Base-by-base conservation (phyloP, 2,797 vertebrate genomes). In the Sebastes nivosus region DNA sequence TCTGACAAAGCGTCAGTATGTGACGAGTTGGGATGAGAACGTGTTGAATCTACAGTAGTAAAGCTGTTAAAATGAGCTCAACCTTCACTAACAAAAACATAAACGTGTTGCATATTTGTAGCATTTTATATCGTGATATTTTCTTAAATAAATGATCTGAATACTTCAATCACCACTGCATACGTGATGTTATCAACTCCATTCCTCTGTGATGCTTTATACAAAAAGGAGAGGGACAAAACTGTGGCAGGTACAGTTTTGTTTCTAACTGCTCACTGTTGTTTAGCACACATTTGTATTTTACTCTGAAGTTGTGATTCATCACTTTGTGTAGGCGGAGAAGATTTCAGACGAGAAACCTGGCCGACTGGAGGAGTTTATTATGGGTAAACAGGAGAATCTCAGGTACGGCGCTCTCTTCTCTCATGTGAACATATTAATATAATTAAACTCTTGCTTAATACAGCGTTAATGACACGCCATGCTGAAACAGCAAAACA, bases 331-430 rank as follows among this genome's bases (percentile, higher is more conserved):
- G 82, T 75, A 67, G 81, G 75, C n/a, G 71, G 69, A 63, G 5
- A 61, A 59, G 16, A 58, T 55, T 74, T 79, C 52, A 52, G 29
- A 67, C 18, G 2, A 59, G 61, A 55, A 75, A 77, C 27, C 58
- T 13, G 50, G 18, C 36, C 3, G 3, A 60, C 61, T 54, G 10
- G 14, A 58, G 14, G 54, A 50, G 55, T 82, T 72, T 30, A 63
- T 83, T 67, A 54, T 57, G 13, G 14, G 32, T 69, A 78, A 87
- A 80, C 79, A 84, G 61, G 7, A 72, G 29, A 81, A 67, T 64
- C 34, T 34, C 63, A 74, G 72, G 68, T 66, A 66, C 13, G 5
- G 29, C n/a, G 57, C 55, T 34, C 29, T 59, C 55, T 66, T 25
- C 22, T 46, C n/a, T 50, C 46, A 30, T 4, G 12, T 12, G 16